Evolutionary conservation across 2,113 vertebrate species (phyloP).

Genomic region (Sphyrna mokarran): DNA sequence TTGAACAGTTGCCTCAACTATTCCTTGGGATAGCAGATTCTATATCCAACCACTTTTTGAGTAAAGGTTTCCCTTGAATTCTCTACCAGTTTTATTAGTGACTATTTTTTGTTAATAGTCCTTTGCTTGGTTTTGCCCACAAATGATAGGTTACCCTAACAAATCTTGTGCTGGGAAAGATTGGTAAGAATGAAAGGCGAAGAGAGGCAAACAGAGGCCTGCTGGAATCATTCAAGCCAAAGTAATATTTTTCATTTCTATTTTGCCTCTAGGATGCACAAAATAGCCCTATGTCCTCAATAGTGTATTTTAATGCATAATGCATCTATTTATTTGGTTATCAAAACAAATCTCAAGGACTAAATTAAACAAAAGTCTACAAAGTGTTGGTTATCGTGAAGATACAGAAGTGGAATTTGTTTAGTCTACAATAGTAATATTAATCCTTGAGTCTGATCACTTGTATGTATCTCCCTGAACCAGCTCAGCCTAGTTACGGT

Average conservation of each 20-base stretch:
- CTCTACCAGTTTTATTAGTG: not conserved
- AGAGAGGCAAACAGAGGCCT: not conserved
- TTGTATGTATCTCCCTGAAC: not conserved
- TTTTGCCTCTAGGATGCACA: not conserved
- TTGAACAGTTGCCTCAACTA: not conserved
- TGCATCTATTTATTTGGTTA: not conserved
- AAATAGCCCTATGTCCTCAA: not conserved
- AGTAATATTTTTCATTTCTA: not conserved
- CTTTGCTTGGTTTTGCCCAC: not conserved
- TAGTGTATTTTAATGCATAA: not conserved
- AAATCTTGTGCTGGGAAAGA: not conserved
- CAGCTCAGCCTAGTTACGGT: not conserved
- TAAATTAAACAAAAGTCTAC: constrained; percentile 11
- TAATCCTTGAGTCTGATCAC: constrained; percentile 4
- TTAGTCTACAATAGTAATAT: not conserved
- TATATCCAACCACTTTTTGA: not conserved
- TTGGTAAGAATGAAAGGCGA: not conserved
- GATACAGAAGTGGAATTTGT: not conserved
- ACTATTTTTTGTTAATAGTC: not conserved
- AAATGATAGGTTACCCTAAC: not conserved
- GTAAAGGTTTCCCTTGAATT: not conserved
- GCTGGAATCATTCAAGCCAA: not conserved
- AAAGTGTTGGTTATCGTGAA: not conserved
- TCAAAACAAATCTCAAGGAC: constrained; percentile 33
- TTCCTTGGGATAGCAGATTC: not conserved